These are phyloP conservation scores for Tinea trinotella DNA, from an alignment of 2,888 invertebrate species.

Conservation along the genomic window DNA sequence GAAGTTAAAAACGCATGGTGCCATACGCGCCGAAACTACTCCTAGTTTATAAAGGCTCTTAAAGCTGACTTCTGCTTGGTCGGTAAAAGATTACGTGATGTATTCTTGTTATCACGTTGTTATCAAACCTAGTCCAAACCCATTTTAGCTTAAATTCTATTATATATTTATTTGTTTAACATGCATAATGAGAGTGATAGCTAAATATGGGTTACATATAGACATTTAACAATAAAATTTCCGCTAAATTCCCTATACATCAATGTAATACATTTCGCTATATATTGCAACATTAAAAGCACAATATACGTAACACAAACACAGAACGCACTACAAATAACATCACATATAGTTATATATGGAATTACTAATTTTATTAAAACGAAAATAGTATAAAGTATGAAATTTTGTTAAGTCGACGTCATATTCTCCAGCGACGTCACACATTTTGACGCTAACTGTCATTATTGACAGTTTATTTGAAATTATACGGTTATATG, in stretches of 20 bases:
- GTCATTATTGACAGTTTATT: not conserved
- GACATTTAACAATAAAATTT: not conserved
- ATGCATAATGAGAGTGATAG: constrained; percentile 31
- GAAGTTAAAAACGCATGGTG: no score
- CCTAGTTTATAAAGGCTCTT: no score
- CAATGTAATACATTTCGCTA: not conserved
- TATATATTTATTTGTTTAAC: constrained; percentile 33
- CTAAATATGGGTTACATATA: constrained; percentile 8
- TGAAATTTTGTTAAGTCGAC: not conserved
- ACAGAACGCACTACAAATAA: constrained; percentile 32
- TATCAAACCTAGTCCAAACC: no score
- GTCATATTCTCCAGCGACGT: not conserved
- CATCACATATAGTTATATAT: constrained; percentile 28
- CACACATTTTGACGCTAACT: not conserved
- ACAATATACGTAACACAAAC: constrained; percentile 44
- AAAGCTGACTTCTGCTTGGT: no score
- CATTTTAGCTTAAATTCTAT: constrained; percentile 28
- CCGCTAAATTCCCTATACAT: not conserved
- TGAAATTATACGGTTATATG: not conserved
- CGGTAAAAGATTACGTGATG: no score
- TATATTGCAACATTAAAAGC: constrained; percentile 56
- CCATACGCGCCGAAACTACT: no score
- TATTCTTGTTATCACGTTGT: no score
- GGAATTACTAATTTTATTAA: constrained; percentile 17
- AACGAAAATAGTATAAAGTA: constrained; percentile 3